Percentiles rank a stretch among this genome's conserved stretches.
These are phyloP conservation scores for Nanger granti DNA, from an alignment of 2,113 vertebrate genomes.

Conservation along the genomic window DNA sequence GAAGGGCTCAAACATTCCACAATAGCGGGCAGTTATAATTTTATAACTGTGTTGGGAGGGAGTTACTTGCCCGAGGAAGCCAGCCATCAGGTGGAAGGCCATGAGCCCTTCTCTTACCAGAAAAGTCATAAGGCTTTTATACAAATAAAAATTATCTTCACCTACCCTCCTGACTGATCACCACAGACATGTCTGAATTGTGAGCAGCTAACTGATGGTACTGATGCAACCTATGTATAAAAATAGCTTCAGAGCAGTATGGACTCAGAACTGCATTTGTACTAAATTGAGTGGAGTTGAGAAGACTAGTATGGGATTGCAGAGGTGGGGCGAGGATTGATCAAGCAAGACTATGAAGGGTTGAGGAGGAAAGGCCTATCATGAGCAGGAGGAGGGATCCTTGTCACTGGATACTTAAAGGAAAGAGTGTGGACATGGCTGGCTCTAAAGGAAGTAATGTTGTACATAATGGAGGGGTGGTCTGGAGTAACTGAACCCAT, in stretches of 20 bases:
- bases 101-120: background rate
- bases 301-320: background rate
- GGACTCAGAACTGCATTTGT: background rate
- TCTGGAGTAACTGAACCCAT: background rate
- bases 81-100: background rate
- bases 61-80: background rate
- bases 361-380: background rate
- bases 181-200: background rate
- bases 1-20: background rate
- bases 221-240: background rate
- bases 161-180: background rate
- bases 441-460: background rate
- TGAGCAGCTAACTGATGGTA: background rate
- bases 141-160: background rate
- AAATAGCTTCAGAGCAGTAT: background rate
- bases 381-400: background rate
- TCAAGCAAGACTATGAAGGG: background rate
- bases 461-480: background rate
- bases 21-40: background rate
- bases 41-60: background rate
- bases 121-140: background rate
- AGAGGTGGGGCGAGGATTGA: accelerated
- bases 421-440: background rate
- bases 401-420: background rate
- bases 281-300: background rate